phyloP scores from a whole-genome alignment of 2,113 vertebrate genomes.

The Rana temporaria region DNA sequence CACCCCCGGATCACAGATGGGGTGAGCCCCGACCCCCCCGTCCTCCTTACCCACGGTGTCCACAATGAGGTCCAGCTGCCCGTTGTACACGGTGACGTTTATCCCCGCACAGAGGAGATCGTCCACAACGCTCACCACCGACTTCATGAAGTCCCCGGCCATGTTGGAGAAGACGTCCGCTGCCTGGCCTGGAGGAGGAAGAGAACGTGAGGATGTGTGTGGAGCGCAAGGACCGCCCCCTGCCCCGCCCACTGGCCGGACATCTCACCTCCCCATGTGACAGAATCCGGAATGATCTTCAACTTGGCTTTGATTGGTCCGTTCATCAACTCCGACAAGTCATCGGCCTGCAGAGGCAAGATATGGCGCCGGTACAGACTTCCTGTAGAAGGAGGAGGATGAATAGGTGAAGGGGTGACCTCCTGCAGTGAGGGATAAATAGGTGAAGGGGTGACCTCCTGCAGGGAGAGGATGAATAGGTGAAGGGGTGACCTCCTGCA shows the following conservation, averaged over 20 bases:
- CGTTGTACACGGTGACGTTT: conserved; percentile 91
- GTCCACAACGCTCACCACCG: conserved; percentile 85
- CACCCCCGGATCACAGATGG: too few relatives aligned
- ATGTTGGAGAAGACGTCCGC: conserved; percentile 82
- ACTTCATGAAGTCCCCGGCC: conserved; percentile 93
- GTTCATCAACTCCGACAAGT: conserved; percentile 88
- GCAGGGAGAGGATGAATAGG: too few relatives aligned
- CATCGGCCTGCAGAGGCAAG: conserved; percentile 70
- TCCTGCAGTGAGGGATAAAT: background rate
- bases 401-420: background rate
- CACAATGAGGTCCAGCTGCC: conserved; percentile 96
- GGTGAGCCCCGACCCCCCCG: background rate
- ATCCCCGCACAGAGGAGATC: conserved; percentile 81
- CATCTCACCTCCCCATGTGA: conserved; percentile 91
- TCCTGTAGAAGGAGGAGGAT: conserved; percentile 63
- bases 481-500: conserved; percentile 75
- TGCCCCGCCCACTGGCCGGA: background rate
- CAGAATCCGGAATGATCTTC: conserved; percentile 84
- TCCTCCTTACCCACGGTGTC: conserved; percentile 87
- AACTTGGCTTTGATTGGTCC: conserved; percentile 90
- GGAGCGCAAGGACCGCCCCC: background rate
- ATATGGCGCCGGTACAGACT: conserved; percentile 78
- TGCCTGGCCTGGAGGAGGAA: conserved; percentile 79
- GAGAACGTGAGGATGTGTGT: background rate
- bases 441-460: background rate